Conservation (phyloP, 2,888 invertebrate species). For the Byasa hedistus region DNA sequence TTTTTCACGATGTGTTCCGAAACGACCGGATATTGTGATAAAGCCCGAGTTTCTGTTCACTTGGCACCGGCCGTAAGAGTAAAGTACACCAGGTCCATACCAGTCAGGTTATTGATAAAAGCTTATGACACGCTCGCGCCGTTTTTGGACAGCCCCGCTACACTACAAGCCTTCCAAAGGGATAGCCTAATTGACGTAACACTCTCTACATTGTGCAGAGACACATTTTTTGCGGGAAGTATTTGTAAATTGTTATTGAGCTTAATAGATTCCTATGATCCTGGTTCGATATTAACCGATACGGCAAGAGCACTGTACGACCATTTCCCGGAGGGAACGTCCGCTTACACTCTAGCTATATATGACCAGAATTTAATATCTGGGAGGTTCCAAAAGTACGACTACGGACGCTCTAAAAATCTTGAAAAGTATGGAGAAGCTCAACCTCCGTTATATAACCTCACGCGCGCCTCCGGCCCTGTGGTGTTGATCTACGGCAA, state of each 20-base stretch:
- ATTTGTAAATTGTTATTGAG: conserved; percentile 44
- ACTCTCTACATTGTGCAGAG: conserved; percentile 50
- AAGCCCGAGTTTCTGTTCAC: conserved; percentile 80
- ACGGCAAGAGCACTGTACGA: conserved; percentile 48
- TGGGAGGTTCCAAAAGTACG: conserved; percentile 51
- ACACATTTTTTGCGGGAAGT: conserved; percentile 39
- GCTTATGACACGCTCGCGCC: conserved; percentile 39
- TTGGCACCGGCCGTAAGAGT: conserved; percentile 82
- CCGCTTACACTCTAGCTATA: conserved; percentile 52
- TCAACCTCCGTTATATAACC: conserved; percentile 51
- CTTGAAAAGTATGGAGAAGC: conserved; percentile 48
- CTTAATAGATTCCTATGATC: conserved; percentile 49
- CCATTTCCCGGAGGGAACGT: conserved; percentile 60
- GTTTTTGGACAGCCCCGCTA: conserved; percentile 38
- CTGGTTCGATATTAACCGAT: conserved; percentile 50
- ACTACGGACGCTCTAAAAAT: conserved; percentile 54
- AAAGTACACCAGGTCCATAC: conserved; percentile 57
- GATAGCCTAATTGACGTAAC: conserved; percentile 50
- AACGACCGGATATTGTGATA: conserved; percentile 82
- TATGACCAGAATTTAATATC: conserved; percentile 55
- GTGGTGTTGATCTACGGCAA: conserved; percentile 54
- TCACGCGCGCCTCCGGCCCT: conserved; percentile 51
- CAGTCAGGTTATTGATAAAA: conserved; percentile 38
- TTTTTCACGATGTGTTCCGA: conserved; percentile 84
- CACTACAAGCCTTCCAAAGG: conserved; percentile 52